Conservation (phyloP, 1,140 invertebrate genomes). For the Magallana gigas region DNA sequence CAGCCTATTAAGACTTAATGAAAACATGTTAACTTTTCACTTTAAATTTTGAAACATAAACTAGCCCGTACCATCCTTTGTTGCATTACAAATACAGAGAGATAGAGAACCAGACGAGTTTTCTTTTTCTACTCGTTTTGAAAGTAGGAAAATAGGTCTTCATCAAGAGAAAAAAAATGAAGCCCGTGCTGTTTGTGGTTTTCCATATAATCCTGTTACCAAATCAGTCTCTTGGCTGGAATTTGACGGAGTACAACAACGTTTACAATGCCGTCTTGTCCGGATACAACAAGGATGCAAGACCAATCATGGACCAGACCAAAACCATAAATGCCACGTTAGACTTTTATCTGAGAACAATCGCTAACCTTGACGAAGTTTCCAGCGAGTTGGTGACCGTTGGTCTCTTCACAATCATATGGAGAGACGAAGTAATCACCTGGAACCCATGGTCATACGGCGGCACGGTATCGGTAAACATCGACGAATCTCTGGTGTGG, state of each 20-base stretch:
- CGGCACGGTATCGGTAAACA: neutral
- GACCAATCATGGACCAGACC: slow-evolving; percentile 1
- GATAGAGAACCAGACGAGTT: too few species aligned
- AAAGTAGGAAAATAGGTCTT: too few species aligned
- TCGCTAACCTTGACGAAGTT: slow-evolving; percentile 7
- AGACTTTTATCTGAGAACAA: neutral
- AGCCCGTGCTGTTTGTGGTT: too few species aligned
- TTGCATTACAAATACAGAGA: too few species aligned
- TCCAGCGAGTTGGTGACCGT: neutral
- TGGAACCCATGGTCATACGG: slow-evolving; percentile 17
- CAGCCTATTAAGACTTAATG: too few species aligned
- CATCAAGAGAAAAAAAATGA: too few species aligned
- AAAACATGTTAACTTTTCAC: too few species aligned
- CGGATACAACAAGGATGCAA: slow-evolving; percentile 27
- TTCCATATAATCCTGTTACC: too few species aligned
- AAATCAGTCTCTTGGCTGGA: neutral
- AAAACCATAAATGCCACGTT: neutral
- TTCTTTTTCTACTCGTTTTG: too few species aligned
- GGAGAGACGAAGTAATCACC: slow-evolving; percentile 44
- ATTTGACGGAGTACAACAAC: neutral
- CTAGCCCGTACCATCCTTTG: too few species aligned
- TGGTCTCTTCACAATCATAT: slow-evolving; percentile 41
- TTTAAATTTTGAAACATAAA: too few species aligned
- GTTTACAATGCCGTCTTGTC: neutral
- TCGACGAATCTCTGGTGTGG: slow-evolving; percentile 52